Conservation (phyloP, 2,113 vertebrate species). For the Anoplopoma fimbria region DNA sequence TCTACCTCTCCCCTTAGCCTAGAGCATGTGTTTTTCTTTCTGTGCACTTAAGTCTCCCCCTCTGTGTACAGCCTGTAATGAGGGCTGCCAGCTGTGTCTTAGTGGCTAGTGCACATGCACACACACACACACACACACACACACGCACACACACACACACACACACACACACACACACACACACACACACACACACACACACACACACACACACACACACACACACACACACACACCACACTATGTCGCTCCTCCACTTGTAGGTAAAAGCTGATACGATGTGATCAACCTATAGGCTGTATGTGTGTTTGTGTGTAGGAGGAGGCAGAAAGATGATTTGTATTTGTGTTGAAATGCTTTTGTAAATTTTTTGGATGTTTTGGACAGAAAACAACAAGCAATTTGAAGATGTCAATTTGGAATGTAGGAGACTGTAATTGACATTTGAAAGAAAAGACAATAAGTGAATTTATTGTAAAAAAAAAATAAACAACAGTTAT, state of each 20-base stretch:
- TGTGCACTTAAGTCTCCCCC: slow-evolving; percentile 64
- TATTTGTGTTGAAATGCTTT: not conserved
- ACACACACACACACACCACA: slow-evolving; percentile 22
- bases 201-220: slow-evolving; percentile 18
- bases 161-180: slow-evolving; percentile 23
- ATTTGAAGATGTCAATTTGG: not conserved
- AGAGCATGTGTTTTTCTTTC: slow-evolving; percentile 41
- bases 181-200: slow-evolving; percentile 14
- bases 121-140: slow-evolving; percentile 12
- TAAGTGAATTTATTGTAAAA: no score
- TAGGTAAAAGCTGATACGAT: slow-evolving; percentile 42
- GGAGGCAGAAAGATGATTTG: not conserved
- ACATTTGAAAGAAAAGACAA: not conserved
- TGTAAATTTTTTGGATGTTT: not conserved
- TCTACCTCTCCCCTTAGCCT: slow-evolving; percentile 32
- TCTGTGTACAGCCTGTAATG: slow-evolving; percentile 64
- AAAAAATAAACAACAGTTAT: not conserved
- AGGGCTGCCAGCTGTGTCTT: slow-evolving; percentile 73
- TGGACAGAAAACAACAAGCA: not conserved
- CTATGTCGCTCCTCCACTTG: slow-evolving; percentile 16
- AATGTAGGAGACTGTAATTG: no score
- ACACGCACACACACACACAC: slow-evolving; percentile 25
- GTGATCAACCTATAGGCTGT: not conserved
- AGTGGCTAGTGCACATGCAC: slow-evolving; percentile 1
- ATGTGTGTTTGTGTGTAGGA: slow-evolving; percentile 14